Conservation (phyloP, 37 sponge, comb jelly and placozoan genomes). For the Hormiphora californensis region DNA sequence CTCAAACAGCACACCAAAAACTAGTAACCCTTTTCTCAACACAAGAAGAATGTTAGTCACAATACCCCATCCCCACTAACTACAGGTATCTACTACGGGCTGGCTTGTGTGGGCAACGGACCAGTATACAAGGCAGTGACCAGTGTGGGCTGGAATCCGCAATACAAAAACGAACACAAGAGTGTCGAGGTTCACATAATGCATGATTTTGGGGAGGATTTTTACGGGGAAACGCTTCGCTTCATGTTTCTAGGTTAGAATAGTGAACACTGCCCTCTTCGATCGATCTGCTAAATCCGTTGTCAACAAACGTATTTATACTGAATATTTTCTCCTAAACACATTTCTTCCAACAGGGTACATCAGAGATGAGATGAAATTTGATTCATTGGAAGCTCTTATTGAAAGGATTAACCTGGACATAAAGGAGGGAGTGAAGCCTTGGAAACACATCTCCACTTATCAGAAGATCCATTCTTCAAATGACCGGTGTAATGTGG, state of each 20-base stretch:
- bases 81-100: constrained; percentile 35
- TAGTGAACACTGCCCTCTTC: neutral
- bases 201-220: constrained; percentile 38
- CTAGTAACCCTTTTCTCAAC: no score
- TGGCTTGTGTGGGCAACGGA: constrained; percentile 1
- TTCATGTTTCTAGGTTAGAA: constrained; percentile 18
- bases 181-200: constrained; percentile 21
- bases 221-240: neutral
- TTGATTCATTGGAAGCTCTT: constrained; percentile 22
- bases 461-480: no score
- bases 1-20: no score
- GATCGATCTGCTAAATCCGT: neutral
- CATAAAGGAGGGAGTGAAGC: constrained; percentile 39
- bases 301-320: neutral
- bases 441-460: no score
- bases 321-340: neutral
- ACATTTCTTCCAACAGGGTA: neutral
- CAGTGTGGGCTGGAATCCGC: constrained; percentile 52
- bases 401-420: constrained; percentile 15
- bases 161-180: constrained; percentile 19
- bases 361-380: constrained; percentile 21
- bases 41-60: no score
- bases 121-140: constrained; percentile 40
- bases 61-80: no score
- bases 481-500: no score